Conservation (phyloP, 2,113 vertebrate species). For the Sebastes schlegelii region DNA sequence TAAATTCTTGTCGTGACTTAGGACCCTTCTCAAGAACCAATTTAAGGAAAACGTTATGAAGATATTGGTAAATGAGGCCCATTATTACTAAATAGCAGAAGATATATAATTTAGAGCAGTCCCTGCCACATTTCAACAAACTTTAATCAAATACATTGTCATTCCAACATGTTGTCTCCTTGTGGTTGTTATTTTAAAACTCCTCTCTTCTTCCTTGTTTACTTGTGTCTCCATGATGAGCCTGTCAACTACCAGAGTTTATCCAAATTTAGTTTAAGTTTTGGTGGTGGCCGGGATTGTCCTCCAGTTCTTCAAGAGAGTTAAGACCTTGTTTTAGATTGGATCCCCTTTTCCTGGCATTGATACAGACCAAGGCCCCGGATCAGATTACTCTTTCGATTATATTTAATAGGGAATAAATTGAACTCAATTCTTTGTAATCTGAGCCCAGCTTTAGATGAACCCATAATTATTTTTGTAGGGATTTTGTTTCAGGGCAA, state of each 20-base stretch:
- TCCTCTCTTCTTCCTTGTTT: background rate
- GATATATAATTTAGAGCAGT: background rate
- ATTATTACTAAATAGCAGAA: background rate
- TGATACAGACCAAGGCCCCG: background rate
- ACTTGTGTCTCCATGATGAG: background rate
- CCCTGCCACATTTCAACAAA: background rate
- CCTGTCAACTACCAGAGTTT: background rate
- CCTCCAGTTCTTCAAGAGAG: background rate
- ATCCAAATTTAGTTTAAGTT: background rate
- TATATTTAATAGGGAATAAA: background rate
- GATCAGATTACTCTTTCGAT: background rate
- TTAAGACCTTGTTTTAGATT: background rate
- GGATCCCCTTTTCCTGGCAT: background rate
- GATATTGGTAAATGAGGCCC: background rate
- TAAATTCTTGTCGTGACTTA: background rate
- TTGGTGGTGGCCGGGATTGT: background rate
- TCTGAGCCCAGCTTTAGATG: background rate
- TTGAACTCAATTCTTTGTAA: background rate
- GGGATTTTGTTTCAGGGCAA: background rate
- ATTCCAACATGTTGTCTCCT: background rate
- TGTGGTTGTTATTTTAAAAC: background rate
- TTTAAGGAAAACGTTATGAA: background rate
- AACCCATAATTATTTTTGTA: background rate
- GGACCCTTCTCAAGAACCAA: background rate
- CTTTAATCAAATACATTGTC: background rate